Evolutionary conservation across 2,797 vertebrate genomes (phyloP).

Genomic region (Coluber constrictor): DNA sequence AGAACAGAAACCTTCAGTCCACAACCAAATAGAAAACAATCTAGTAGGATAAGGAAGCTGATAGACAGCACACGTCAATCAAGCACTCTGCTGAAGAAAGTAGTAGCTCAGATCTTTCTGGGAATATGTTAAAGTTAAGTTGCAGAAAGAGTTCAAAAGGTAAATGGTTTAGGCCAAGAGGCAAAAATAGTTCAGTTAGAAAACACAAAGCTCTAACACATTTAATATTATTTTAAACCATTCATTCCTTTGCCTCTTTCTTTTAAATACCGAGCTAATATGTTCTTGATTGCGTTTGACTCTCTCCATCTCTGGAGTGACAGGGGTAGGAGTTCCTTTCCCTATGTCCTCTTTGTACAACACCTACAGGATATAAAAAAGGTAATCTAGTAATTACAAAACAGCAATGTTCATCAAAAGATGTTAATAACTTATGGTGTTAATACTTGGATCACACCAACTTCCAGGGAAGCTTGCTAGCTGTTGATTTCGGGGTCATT

Average conservation of each 20-base stretch:
- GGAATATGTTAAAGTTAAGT: not conserved
- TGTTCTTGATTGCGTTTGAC: slow-evolving; percentile 98
- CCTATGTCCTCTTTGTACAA: slow-evolving; percentile 56
- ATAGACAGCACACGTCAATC: not conserved
- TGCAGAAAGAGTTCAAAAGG: not conserved
- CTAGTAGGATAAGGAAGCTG: not conserved
- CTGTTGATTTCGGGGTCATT: slow-evolving; percentile 3
- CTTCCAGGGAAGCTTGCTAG: not conserved
- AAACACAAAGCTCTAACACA: not conserved
- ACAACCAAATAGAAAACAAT: not conserved
- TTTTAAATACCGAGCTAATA: slow-evolving; percentile 93
- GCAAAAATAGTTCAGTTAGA: not conserved
- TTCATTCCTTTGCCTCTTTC: slow-evolving; percentile 7
- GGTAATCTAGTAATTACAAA: slow-evolving; percentile 22
- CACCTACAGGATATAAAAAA: slow-evolving; percentile 35
- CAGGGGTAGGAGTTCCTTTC: slow-evolving; percentile 58
- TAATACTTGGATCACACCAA: slow-evolving; percentile 9
- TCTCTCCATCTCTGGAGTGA: slow-evolving; percentile 73
- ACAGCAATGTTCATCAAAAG: not conserved
- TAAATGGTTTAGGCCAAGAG: not conserved
- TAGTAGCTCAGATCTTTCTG: not conserved
- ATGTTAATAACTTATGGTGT: slow-evolving; percentile 5
- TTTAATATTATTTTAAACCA: slow-evolving; percentile 15
- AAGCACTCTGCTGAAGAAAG: not conserved
- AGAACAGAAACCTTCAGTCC: not conserved